Evolutionary conservation across 2,797 vertebrate species (phyloP).

Genomic region (Coregonus suidteri): DNA sequence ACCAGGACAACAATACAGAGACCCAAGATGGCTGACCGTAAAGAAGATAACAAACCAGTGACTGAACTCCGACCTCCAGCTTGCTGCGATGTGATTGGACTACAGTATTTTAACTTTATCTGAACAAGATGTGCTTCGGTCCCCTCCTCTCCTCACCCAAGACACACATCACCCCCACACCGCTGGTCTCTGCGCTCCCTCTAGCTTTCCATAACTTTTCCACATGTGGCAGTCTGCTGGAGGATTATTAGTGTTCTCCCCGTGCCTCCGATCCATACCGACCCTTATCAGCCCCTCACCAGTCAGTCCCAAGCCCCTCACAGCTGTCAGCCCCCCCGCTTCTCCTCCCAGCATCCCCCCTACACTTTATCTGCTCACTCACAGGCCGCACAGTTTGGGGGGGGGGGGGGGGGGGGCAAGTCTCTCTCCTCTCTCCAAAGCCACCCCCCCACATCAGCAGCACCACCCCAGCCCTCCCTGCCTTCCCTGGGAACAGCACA

Average conservation of each 20-base stretch:
- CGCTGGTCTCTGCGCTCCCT: conserved; percentile 16
- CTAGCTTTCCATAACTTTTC: conserved; percentile 56
- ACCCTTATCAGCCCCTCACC: conserved; percentile 91
- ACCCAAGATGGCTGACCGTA: too few relatives aligned
- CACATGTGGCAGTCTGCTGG: conserved; percentile 49
- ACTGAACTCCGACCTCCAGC: background rate
- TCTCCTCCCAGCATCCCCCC: background rate
- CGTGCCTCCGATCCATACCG: conserved; percentile 76
- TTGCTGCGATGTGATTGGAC: background rate
- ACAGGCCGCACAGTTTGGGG: conserved; percentile 75
- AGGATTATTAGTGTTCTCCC: conserved; percentile 80
- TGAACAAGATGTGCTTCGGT: background rate
- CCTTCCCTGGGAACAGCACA: conserved; percentile 67
- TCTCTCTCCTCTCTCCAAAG: conserved; percentile 28
- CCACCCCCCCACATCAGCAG: conserved; percentile 38
- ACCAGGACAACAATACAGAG: too few relatives aligned
- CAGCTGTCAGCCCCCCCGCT: conserved; percentile 78
- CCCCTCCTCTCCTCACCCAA: conserved; percentile 17
- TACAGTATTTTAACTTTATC: background rate
- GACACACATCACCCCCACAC: conserved; percentile 16
- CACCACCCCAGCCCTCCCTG: conserved; percentile 60
- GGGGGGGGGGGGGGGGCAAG: conserved; percentile 24
- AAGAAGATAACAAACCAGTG: background rate
- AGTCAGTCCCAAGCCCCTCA: conserved; percentile 81
- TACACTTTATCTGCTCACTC: conserved; percentile 85